Evolutionary conservation across 2,888 invertebrate species (phyloP).

Genomic region (Sphaerophoria taeniata): DNA sequence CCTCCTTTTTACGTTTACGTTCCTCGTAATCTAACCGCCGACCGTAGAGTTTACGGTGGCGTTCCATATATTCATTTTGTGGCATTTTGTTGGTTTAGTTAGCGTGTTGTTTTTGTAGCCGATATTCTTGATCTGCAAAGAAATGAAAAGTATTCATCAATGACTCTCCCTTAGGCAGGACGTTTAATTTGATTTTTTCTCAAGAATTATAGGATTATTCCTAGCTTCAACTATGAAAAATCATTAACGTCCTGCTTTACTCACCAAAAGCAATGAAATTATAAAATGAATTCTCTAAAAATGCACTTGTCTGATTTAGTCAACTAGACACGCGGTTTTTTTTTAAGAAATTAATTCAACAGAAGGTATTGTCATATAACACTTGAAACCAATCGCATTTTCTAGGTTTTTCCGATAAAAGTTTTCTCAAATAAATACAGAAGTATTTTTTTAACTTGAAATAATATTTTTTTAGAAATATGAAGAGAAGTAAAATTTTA

Average conservation of each 20-base stretch:
- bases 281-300: neutral
- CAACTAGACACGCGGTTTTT: neutral
- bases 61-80: constrained; percentile 99
- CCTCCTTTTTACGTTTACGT: constrained; percentile 96
- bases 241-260: constrained; percentile 67
- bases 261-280: constrained; percentile 44
- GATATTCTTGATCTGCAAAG: constrained; percentile 49
- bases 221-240: constrained; percentile 19
- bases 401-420: no score
- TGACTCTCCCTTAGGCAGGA: constrained; percentile 75
- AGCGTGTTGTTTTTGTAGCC: neutral
- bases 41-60: constrained; percentile 98
- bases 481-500: constrained; percentile 45
- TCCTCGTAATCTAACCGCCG: constrained; percentile 99
- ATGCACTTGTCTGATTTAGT: neutral
- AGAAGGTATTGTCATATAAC: no score
- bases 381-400: no score
- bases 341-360: no score
- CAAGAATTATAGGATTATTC: constrained; percentile 7
- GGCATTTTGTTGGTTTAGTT: constrained; percentile 86
- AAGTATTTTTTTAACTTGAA: neutral
- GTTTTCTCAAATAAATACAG: neutral
- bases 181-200: constrained; percentile 53
- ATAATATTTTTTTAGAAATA: constrained; percentile 41
- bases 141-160: constrained; percentile 74